These are phyloP conservation scores for Mesitornis unicolor DNA, from an alignment of 2,113 vertebrate species.

Conservation along the genomic window DNA sequence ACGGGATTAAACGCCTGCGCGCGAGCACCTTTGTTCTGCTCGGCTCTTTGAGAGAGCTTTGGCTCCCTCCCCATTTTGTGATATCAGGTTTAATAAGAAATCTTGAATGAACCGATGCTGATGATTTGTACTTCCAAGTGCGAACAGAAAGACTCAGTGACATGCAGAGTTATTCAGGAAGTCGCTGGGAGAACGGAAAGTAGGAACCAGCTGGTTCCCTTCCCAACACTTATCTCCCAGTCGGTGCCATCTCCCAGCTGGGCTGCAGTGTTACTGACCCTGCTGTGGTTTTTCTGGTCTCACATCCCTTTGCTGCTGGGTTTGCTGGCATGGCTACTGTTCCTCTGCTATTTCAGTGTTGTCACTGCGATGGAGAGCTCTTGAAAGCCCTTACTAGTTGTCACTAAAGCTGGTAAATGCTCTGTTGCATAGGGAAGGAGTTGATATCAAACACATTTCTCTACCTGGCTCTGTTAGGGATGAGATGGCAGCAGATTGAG, in stretches of 20 bases:
- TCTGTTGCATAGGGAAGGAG: not conserved
- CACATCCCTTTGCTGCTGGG: accelerated
- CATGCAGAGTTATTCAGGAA: slow-evolving; percentile 7
- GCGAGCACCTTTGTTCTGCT: slow-evolving; percentile 1
- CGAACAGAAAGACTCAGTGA: not conserved
- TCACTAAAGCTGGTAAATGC: not conserved
- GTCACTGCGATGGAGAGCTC: not conserved
- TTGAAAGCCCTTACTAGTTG: not conserved
- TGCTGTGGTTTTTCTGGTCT: not conserved
- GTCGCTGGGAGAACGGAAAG: not conserved
- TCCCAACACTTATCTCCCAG: slow-evolving; percentile 5
- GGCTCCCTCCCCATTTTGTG: not conserved
- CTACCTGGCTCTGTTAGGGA: not conserved
- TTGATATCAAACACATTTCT: not conserved
- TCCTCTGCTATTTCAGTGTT: not conserved
- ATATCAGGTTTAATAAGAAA: slow-evolving; percentile 26
- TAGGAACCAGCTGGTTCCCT: not conserved
- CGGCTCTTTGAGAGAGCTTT: not conserved
- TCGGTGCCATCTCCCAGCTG: not conserved
- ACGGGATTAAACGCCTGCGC: not conserved
- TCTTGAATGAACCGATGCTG: not conserved
- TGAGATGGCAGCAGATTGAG: not conserved
- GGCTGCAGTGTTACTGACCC: not conserved
- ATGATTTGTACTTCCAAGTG: not conserved
- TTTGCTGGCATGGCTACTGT: not conserved